Evolutionary conservation across 2,888 invertebrate genomes (phyloP), one percentile per base, ranked within the genome.

Genomic region (Caenorhabditis auriculariae): DNA sequence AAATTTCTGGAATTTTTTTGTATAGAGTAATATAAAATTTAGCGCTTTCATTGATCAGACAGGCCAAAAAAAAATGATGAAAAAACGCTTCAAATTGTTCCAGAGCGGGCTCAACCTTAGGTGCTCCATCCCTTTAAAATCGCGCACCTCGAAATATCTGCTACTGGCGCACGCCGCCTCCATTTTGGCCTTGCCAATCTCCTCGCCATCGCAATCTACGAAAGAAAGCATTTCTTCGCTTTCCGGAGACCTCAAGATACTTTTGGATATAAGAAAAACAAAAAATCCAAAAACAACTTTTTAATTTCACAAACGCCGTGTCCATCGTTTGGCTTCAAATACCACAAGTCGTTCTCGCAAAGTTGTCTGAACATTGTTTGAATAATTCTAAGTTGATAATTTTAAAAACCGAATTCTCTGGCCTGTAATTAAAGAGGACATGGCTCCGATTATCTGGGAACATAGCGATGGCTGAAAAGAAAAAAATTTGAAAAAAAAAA

Each of bases 401-500:
- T 19, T 24, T 37, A 12, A 24, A 26, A 29, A 41, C 54, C 42
- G 23, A 12, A 64, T 64, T 32, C 49, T 51, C 32, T 64, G 52
- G 23, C 55, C 64, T 46, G 61, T 53, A 4, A 73, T 57, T 29
- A 74, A 51, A 23, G 67, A 60, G 6, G 75, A 70, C 0, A 76
- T 24, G 1, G 75, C 69, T 27, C 59, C 61, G 44, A 75, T 54
- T 19, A 76, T 66, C 24, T 75, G 70, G 7, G 71, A 66, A 32
- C 48, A 56, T 9, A 75, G 55, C 0, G 70, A 59, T 0, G 69
- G 74, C 54, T 74, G 51, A 41, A 66, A 58, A 24, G 21, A 23
- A 23, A 39, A 44, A 49, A 37, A n/a, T n/a, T n/a, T n/a, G n/a
- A n/a, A 12, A 41, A 12, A 41, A 7, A 19, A 41, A 41, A 15